Evolutionary conservation across 1,140 invertebrate genomes (phyloP).

Genomic region (Batillaria attramentaria): DNA sequence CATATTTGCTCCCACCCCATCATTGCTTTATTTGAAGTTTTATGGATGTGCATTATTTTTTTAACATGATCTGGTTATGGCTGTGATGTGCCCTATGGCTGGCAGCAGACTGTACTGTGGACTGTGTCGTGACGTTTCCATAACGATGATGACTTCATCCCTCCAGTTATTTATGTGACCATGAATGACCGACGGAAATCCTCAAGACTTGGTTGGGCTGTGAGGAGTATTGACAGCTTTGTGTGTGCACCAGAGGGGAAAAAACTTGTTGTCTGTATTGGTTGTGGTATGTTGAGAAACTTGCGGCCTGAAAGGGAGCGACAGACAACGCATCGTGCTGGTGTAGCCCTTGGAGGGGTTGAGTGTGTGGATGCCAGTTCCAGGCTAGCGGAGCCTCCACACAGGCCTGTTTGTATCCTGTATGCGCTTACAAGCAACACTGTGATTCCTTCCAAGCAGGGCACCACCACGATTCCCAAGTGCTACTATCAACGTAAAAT

Average conservation of each 20-base stretch:
- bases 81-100: constrained; percentile 36
- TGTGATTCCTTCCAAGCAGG: constrained; percentile 41
- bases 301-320: too few species aligned
- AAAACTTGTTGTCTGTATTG: too few species aligned
- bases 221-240: too few species aligned
- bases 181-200: too few species aligned
- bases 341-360: too few species aligned
- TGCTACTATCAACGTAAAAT: constrained; percentile 52
- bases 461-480: constrained; percentile 36
- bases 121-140: constrained; percentile 11
- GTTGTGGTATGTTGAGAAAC: too few species aligned
- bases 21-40: constrained; percentile 20
- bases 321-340: too few species aligned
- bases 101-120: constrained; percentile 26
- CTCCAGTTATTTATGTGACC: constrained; percentile 9
- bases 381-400: too few species aligned
- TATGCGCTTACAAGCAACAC: constrained; percentile 36
- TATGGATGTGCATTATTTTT: constrained; percentile 32
- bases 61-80: constrained; percentile 34
- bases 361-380: too few species aligned
- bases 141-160: constrained; percentile 2
- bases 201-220: too few species aligned
- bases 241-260: too few species aligned
- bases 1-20: background rate
- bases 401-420: too few species aligned